Percentiles rank a stretch among this genome's conserved stretches.
Conservation (phyloP, 2,797 vertebrate genomes). For the Amblyraja radiata region DNA sequence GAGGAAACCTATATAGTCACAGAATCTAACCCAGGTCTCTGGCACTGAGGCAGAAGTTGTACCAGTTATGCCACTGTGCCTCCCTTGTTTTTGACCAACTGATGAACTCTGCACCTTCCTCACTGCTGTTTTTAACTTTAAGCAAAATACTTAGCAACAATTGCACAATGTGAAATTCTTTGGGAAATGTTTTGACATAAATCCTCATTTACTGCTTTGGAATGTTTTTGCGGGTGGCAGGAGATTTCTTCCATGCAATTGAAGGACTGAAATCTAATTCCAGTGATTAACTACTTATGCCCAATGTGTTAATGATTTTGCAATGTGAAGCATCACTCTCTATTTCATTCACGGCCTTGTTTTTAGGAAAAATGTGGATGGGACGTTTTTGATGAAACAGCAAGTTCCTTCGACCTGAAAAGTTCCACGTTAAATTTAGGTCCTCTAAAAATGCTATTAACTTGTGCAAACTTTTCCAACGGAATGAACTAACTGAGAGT, state of each 20-base stretch:
- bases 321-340: neutral
- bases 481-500: neutral
- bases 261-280: neutral
- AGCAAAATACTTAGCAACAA: neutral
- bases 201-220: neutral
- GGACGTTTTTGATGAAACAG: neutral
- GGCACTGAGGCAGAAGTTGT: too few relatives aligned
- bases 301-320: constrained; percentile 13
- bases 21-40: too few relatives aligned
- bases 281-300: neutral
- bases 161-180: neutral
- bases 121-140: neutral
- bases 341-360: neutral
- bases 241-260: neutral
- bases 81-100: neutral
- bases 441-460: neutral
- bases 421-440: neutral
- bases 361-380: neutral
- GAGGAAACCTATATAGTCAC: too few relatives aligned
- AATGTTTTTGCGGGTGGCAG: neutral
- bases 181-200: neutral
- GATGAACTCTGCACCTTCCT: neutral
- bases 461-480: neutral
- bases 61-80: too few relatives aligned
- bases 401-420: constrained; percentile 8